Percentiles rank a stretch among this genome's conserved stretches.
phyloP scores from a whole-genome alignment of 23 tunicate species.

The Styela plicata region DNA sequence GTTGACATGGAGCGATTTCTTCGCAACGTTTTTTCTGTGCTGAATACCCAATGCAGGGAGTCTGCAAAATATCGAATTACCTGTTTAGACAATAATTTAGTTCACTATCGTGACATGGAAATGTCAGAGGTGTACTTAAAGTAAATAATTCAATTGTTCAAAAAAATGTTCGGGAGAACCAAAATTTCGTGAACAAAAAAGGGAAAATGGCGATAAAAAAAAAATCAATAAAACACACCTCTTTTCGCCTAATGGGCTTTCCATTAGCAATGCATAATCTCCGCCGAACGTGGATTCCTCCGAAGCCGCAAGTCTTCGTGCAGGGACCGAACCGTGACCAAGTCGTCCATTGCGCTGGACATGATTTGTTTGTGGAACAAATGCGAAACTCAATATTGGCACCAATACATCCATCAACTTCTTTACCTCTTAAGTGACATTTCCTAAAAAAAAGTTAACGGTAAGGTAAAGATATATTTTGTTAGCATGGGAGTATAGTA shows the following conservation, averaged over 20 bases:
- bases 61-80: too few species aligned
- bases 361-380: conserved; percentile 13
- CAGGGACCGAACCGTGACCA: conserved; percentile 52
- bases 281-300: conserved; percentile 35
- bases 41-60: conserved; percentile 14
- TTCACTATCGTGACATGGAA: too few species aligned
- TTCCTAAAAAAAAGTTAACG: conserved; percentile 21
- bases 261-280: conserved; percentile 25
- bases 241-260: background rate
- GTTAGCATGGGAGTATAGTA: background rate
- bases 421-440: background rate
- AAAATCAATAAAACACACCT: too few species aligned
- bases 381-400: background rate
- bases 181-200: too few species aligned
- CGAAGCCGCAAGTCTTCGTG: conserved; percentile 45
- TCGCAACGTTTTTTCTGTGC: conserved; percentile 20
- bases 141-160: too few species aligned
- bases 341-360: conserved; percentile 32
- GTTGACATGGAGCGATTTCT: background rate
- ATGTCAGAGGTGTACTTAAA: too few species aligned
- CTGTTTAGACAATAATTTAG: too few species aligned
- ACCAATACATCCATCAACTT: conserved; percentile 25
- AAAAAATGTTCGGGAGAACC: too few species aligned
- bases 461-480: too few species aligned
- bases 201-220: too few species aligned